These are phyloP conservation scores for Myanophis thanlyinensis DNA, from an alignment of 2,113 vertebrate species.

Conservation along the genomic window DNA sequence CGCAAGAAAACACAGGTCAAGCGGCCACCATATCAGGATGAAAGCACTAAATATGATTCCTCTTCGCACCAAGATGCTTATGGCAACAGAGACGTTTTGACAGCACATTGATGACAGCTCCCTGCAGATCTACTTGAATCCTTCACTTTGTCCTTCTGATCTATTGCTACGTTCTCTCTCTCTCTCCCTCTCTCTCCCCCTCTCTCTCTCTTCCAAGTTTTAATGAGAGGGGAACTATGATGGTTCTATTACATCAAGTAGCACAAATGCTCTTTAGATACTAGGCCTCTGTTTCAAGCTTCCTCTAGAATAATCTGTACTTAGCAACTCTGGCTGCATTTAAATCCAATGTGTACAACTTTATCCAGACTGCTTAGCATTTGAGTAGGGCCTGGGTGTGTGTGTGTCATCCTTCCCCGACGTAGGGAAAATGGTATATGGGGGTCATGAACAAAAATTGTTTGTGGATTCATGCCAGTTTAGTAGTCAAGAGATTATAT, in stretches of 20 bases:
- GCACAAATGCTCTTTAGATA: constrained; percentile 49
- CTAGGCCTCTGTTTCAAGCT: not conserved
- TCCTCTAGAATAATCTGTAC: not conserved
- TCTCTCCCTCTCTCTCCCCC: not conserved
- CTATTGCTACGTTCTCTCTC: constrained; percentile 1
- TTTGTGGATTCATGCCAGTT: not conserved
- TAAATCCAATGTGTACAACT: not conserved
- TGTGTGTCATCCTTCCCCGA: not conserved
- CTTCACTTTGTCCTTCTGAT: not conserved
- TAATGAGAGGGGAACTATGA: constrained; percentile 5
- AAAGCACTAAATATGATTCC: not conserved
- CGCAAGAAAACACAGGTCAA: not conserved
- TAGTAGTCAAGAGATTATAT: not conserved
- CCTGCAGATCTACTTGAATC: not conserved
- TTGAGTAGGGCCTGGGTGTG: not conserved
- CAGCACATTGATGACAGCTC: not conserved
- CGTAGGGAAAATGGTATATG: not conserved
- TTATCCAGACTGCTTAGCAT: not conserved
- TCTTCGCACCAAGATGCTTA: constrained; percentile 9
- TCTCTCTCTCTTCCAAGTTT: constrained; percentile 34
- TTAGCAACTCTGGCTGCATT: not conserved
- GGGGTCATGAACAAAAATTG: not conserved
- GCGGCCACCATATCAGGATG: not conserved
- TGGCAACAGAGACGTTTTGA: not conserved
- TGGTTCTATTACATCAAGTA: constrained; percentile 33